Percentiles rank a stretch among this genome's conserved stretches.
Conservation (phyloP, 2,888 invertebrate genomes). For the Liposcelis brunnea region DNA sequence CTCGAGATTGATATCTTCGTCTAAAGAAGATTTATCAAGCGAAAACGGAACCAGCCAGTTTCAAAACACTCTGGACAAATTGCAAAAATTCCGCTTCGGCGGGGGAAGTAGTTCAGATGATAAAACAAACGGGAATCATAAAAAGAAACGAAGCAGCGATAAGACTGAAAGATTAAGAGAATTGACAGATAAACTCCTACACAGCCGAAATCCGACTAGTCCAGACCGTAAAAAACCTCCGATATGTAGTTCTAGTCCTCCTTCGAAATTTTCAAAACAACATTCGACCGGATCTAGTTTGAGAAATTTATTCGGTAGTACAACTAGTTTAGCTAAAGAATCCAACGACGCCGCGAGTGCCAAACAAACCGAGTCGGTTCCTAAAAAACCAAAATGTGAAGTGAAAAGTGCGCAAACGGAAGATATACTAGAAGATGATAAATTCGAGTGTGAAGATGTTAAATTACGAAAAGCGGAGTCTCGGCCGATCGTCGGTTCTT, state of each 20-base stretch:
- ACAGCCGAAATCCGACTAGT: slow-evolving; percentile 8
- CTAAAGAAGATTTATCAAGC: slow-evolving; percentile 22
- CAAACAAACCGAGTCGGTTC: slow-evolving; percentile 20
- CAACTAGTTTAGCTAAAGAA: slow-evolving; percentile 8
- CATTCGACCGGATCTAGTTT: background rate
- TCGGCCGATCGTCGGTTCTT: slow-evolving; percentile 40
- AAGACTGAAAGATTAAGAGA: slow-evolving; percentile 56
- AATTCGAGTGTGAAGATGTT: slow-evolving; percentile 29
- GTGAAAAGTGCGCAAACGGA: slow-evolving; percentile 13
- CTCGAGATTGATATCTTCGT: slow-evolving; percentile 18
- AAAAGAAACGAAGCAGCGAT: slow-evolving; percentile 28
- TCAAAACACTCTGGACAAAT: slow-evolving; percentile 60
- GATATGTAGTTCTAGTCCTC: too few species aligned
- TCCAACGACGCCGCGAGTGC: slow-evolving; percentile 26
- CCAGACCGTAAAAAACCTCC: slow-evolving; percentile 2
- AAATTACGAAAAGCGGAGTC: slow-evolving; percentile 39
- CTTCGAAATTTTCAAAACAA: slow-evolving; percentile 1
- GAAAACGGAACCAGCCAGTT: slow-evolving; percentile 21
- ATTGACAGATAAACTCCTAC: slow-evolving; percentile 58
- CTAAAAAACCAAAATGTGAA: slow-evolving; percentile 34
- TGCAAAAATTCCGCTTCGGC: slow-evolving; percentile 61
- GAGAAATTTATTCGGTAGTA: slow-evolving; percentile 5
- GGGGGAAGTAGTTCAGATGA: slow-evolving; percentile 20
- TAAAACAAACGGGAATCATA: slow-evolving; percentile 12
- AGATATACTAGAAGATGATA: slow-evolving; percentile 18